These are phyloP conservation scores for Gallinago media DNA, from an alignment of 2,113 vertebrate genomes.

Conservation along the genomic window DNA sequence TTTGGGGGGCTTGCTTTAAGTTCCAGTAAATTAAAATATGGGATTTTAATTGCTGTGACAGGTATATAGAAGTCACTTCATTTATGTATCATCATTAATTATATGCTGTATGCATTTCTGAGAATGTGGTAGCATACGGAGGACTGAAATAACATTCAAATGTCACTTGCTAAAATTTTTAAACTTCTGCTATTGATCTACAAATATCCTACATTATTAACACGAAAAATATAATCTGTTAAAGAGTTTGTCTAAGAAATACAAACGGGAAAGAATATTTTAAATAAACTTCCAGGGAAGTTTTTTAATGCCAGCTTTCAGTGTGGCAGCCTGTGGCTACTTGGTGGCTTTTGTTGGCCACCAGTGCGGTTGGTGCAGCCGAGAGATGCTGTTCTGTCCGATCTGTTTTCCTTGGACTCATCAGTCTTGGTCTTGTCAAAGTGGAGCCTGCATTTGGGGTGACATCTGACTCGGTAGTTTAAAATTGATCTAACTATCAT, in stretches of 20 bases:
- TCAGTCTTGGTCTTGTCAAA: neutral
- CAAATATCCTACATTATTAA: neutral
- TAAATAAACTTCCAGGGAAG: neutral
- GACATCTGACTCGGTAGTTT: neutral
- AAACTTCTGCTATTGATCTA: neutral
- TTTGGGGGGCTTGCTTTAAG: neutral
- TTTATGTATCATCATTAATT: neutral
- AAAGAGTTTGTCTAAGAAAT: neutral
- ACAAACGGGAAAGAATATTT: neutral
- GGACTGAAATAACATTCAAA: neutral
- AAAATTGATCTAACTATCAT: neutral
- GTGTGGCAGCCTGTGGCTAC: accelerated
- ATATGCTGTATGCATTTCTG: neutral
- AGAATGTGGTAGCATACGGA: neutral
- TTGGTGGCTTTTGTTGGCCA: neutral
- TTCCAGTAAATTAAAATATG: neutral
- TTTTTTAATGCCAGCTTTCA: neutral
- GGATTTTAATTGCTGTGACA: neutral
- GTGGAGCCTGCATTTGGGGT: neutral
- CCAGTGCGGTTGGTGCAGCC: neutral
- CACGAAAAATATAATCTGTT: neutral
- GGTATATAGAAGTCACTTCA: neutral
- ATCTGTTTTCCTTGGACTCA: neutral
- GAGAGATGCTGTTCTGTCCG: neutral
- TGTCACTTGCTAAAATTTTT: neutral